These are phyloP conservation scores for Agrypnus murinus DNA, from an alignment of 2,888 invertebrate genomes.

Conservation along the genomic window DNA sequence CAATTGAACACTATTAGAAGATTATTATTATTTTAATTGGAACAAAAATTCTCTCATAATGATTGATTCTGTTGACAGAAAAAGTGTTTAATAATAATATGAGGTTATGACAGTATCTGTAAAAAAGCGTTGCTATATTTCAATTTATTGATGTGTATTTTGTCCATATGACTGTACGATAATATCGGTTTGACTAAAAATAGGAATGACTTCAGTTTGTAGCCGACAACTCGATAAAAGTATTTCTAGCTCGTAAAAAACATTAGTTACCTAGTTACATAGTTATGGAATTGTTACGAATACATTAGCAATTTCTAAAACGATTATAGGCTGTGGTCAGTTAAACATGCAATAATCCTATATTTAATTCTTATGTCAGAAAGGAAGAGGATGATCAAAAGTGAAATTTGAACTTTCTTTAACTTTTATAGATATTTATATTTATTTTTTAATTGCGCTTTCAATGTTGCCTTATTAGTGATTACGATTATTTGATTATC, in stretches of 20 bases:
- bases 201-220: slow-evolving; percentile 23
- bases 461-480: too few species aligned
- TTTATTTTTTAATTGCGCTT: too few species aligned
- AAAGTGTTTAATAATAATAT: too few species aligned
- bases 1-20: too few species aligned
- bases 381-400: neutral
- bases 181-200: slow-evolving; percentile 23
- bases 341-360: too few species aligned
- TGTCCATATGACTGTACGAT: neutral
- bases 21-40: too few species aligned
- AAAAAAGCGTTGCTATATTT: too few species aligned
- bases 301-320: slow-evolving; percentile 7
- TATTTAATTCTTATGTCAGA: neutral
- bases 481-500: too few species aligned
- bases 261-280: slow-evolving; percentile 23
- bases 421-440: too few species aligned
- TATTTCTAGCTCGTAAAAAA: slow-evolving; percentile 30
- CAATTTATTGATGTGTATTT: slow-evolving; percentile 8
- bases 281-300: slow-evolving; percentile 10
- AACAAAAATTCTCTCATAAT: too few species aligned
- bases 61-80: too few species aligned
- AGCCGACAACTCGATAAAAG: slow-evolving; percentile 16
- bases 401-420: slow-evolving; percentile 7
- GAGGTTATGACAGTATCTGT: too few species aligned
- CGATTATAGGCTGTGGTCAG: slow-evolving; percentile 6